Evolutionary conservation across 1,140 invertebrate species (phyloP).

Genomic region (Macrocentrus cingulum): DNA sequence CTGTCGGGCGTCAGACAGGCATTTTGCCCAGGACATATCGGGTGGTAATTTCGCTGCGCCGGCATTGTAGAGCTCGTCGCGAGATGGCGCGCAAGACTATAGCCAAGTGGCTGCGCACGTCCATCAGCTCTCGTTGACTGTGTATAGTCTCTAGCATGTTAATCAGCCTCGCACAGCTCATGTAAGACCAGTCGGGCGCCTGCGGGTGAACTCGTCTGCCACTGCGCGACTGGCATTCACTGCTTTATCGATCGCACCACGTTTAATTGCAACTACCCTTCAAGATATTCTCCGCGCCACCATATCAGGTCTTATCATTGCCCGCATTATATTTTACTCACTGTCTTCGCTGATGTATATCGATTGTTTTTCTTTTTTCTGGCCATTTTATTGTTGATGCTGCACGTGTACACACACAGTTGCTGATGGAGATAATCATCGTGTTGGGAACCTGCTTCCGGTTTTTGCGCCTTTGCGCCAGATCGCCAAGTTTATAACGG

Average conservation of each 20-base stretch:
- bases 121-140: slow-evolving; percentile 10
- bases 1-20: background rate
- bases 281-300: background rate
- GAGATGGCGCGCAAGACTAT: background rate
- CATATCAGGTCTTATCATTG: background rate
- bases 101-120: slow-evolving; percentile 1
- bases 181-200: slow-evolving; percentile 8
- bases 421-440: no score
- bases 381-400: background rate
- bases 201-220: background rate
- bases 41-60: no score
- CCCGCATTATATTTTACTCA: background rate
- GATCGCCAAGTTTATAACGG: background rate
- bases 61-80: no score
- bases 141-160: slow-evolving; percentile 16
- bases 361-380: background rate
- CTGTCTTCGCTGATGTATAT: background rate
- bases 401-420: no score
- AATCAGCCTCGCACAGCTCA: slow-evolving; percentile 13
- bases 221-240: background rate
- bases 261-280: slow-evolving; percentile 14
- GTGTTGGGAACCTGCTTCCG: no score
- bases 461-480: background rate
- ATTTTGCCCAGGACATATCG: no score
- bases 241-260: slow-evolving; percentile 14